Conservation (phyloP, 2,888 invertebrate species). For the Cantharis lateralis region DNA sequence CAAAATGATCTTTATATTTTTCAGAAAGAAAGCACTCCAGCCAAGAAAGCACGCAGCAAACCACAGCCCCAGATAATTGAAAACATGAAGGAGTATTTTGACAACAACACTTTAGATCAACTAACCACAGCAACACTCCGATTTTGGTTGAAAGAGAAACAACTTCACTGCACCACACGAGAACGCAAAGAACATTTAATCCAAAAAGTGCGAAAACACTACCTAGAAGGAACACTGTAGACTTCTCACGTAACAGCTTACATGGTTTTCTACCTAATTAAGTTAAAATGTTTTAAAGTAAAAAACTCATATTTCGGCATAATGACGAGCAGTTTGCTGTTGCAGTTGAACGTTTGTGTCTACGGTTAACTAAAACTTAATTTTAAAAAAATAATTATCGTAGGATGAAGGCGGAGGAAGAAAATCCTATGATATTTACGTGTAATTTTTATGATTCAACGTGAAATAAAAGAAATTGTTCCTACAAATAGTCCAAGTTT, state of each 20-base stretch:
- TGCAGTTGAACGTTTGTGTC: background rate
- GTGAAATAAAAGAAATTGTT: background rate
- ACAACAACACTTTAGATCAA: conserved; percentile 35
- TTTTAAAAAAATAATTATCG: background rate
- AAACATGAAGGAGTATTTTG: conserved; percentile 37
- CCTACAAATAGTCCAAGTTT: background rate
- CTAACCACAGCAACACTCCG: conserved; percentile 35
- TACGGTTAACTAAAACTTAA: background rate
- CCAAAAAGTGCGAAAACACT: conserved; percentile 35
- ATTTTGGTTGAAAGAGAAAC: conserved; percentile 36
- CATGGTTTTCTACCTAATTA: too few relatives aligned
- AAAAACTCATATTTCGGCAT: background rate
- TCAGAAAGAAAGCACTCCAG: conserved; percentile 9
- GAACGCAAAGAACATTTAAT: conserved; percentile 38
- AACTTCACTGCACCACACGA: conserved; percentile 36
- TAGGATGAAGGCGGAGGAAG: background rate
- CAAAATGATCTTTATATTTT: background rate
- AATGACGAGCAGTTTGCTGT: background rate
- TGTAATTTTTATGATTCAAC: background rate
- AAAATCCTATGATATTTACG: background rate
- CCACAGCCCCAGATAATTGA: conserved; percentile 34
- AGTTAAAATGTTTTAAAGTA: background rate
- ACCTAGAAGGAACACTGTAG: conserved; percentile 10
- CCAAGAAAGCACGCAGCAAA: conserved; percentile 35
- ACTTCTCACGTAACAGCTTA: background rate